Conservation (phyloP, 2,113 vertebrate species). For the Cygnus buccinator region DNA sequence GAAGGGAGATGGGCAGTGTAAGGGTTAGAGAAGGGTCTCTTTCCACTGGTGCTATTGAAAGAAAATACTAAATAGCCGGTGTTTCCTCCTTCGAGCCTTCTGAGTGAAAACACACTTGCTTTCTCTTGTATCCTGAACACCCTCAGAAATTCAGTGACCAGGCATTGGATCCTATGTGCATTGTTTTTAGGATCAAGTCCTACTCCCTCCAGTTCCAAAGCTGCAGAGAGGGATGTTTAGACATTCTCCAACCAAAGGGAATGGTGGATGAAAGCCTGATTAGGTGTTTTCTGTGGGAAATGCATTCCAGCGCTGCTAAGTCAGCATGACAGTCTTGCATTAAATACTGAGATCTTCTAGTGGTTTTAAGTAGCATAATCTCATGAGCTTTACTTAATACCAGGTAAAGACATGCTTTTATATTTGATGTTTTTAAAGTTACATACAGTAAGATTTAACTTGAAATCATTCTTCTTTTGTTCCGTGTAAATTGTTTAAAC, state of each 20-base stretch:
- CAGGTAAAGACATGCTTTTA: not conserved
- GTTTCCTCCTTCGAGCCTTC: not conserved
- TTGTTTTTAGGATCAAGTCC: not conserved
- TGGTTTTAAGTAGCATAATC: not conserved
- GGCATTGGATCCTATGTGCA: fast-evolving
- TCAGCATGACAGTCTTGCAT: not conserved
- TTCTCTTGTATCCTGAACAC: not conserved
- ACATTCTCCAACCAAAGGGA: not conserved
- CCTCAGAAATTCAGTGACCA: not conserved
- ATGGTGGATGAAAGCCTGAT: not conserved
- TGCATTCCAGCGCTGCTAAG: not conserved
- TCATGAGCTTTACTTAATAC: not conserved
- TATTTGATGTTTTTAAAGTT: not conserved
- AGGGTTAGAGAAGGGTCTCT: not conserved
- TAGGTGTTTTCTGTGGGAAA: not conserved
- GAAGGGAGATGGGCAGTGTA: not conserved
- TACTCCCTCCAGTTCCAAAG: not conserved
- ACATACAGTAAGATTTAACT: not conserved
- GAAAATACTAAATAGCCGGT: not conserved
- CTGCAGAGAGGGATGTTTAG: not conserved
- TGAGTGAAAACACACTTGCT: not conserved
- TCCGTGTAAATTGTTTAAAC: not conserved
- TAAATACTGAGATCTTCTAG: not conserved
- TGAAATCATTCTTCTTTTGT: not conserved
- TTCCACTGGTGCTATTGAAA: not conserved